Evolutionary conservation across 1,140 invertebrate genomes (phyloP), one percentile per base, ranked within the genome.

Genomic region (Phthorimaea operculella): DNA sequence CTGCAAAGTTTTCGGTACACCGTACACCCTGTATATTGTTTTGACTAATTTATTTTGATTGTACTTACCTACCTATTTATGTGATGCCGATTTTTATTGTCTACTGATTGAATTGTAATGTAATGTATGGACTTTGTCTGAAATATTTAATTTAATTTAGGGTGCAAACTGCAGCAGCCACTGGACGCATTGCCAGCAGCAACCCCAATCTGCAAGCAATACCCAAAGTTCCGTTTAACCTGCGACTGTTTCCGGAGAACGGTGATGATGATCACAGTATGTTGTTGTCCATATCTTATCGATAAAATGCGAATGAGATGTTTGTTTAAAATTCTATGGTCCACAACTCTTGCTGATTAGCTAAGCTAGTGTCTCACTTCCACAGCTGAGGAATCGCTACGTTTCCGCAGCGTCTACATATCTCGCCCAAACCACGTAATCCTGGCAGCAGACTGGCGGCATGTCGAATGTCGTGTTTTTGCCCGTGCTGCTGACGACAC

Each of bases 191-290:
- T 12, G 86, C 88, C 0, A 87, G 85, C 12, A 86, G 76, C 59
- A 85, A 86, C 57, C 89, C 89, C 2, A 90, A 90, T 65, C 70
- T 90, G 49, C 89, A 90, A 69, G 85, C 87, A 14, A 85, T 90
- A 47, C 89, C 89, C 1, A 89, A 89, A 64, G 62, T 77, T 33
- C 79, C 86, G 0, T 83, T 87, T 34, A 74, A 56, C 11, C 66
- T 87, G 63, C 66, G 8, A 52, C 71, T 15, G 74, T 28, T 28
- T 28, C 21, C 21, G 6, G 21, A 28, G 2, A 6, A 28, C 21
- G 6, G 21, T 28, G 21, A 28, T 28, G 21, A 28, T 28, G 6
- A 28, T 6, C 21, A 28, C 21, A 28, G 21, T 28, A 28, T 28
- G 6, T 28, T 28, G 6, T 6, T 6, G 21, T 28, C 21, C 6